Conservation (phyloP, 1,140 invertebrate genomes). For the Drosophila repletoides region DNA sequence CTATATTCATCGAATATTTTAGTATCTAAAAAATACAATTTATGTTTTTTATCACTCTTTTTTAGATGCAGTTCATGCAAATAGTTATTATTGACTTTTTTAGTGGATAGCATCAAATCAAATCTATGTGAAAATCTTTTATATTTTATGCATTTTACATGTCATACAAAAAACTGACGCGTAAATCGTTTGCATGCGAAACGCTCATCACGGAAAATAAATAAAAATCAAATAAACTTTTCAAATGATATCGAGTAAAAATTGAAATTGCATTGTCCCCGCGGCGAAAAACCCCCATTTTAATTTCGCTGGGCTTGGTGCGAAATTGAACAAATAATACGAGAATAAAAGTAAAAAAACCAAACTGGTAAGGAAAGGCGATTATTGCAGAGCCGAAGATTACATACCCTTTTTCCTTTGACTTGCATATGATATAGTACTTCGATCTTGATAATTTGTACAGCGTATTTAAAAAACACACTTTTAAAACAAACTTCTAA, state of each 20-base stretch:
- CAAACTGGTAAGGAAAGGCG: neutral
- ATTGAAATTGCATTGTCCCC: conserved; percentile 34
- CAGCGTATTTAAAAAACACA: no score
- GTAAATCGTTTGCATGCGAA: conserved; percentile 37
- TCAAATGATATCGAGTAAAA: conserved; percentile 50
- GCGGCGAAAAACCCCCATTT: neutral
- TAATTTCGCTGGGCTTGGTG: conserved; percentile 13
- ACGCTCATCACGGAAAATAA: conserved; percentile 45
- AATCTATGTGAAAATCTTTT: conserved; percentile 60
- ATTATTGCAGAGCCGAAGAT: no score
- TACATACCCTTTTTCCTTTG: no score
- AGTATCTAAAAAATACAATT: neutral
- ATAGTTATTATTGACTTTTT: conserved; percentile 43
- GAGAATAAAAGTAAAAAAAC: neutral
- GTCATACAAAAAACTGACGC: conserved; percentile 25
- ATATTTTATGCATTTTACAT: conserved; percentile 40
- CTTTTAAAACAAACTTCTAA: no score
- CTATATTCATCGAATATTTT: neutral
- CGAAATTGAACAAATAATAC: neutral
- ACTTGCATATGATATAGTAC: no score
- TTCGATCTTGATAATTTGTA: no score
- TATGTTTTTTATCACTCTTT: conserved; percentile 9
- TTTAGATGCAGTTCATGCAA: conserved; percentile 14
- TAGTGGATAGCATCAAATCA: conserved; percentile 40
- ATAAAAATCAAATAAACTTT: conserved; percentile 64